Evolutionary conservation across 1,140 invertebrate species (phyloP).

Genomic region (Macrotrachela quadricornifera): DNA sequence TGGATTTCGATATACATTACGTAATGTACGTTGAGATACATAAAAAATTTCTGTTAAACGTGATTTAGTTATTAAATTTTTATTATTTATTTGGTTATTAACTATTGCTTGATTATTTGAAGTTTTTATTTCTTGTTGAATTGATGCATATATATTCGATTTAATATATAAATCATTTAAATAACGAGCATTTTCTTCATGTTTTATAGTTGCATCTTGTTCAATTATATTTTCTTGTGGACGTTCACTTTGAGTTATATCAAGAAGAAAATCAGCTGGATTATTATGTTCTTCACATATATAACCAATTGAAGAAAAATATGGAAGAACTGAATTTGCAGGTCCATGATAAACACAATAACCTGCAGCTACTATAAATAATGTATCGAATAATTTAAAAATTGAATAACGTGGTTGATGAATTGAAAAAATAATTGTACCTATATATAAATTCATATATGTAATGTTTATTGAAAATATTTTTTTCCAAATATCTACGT

Average conservation of each 20-base stretch:
- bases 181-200: no score
- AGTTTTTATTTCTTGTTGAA: no score
- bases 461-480: background rate
- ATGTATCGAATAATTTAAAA: conserved; percentile 22
- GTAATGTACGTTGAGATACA: conserved; percentile 15
- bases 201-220: no score
- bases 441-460: background rate
- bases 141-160: background rate
- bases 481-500: background rate
- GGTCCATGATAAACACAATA: conserved; percentile 22
- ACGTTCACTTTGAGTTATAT: conserved; percentile 16
- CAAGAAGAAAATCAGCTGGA: conserved; percentile 27
- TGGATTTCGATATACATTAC: conserved; percentile 22
- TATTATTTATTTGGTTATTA: no score
- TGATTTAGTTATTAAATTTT: background rate
- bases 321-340: conserved; percentile 16
- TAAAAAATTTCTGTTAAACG: conserved; percentile 9
- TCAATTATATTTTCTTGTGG: no score
- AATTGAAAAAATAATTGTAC: conserved; percentile 28
- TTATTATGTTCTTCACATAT: conserved; percentile 26
- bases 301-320: conserved; percentile 20
- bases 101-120: no score
- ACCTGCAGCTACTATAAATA: conserved; percentile 21
- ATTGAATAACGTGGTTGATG: conserved; percentile 30
- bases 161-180: conserved; percentile 7